A percentile compares a stretch with the other conserved stretches of the same genome.
Evolutionary conservation across 2,113 vertebrate genomes (phyloP).

Genomic region (Capreolus pygargus): DNA sequence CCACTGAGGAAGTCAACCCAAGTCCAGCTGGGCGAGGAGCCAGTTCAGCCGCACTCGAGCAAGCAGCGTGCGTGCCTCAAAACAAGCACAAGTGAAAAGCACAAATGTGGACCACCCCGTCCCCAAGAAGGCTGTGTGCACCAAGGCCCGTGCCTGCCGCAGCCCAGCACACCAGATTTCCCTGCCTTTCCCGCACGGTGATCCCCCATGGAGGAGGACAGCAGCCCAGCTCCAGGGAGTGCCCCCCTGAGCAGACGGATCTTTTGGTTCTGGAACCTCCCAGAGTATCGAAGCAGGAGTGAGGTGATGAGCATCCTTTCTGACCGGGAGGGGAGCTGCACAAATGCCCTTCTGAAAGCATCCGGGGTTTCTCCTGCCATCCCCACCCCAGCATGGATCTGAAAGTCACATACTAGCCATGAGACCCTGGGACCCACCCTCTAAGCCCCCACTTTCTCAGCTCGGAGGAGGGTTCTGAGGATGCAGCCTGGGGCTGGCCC

Average conservation of each 20-base stretch:
- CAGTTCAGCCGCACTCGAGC: not conserved
- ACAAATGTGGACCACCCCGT: not conserved
- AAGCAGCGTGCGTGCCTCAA: not conserved
- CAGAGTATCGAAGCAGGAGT: not conserved
- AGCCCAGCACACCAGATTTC: not conserved
- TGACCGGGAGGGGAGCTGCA: too few species aligned
- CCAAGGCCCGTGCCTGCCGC: not conserved
- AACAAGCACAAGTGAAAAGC: not conserved
- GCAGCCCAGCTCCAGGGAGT: not conserved
- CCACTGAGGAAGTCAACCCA: slow-evolving; percentile 28
- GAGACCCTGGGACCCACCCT: not conserved
- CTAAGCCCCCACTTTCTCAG: not conserved
- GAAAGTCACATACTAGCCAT: not conserved
- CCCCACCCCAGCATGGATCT: not conserved
- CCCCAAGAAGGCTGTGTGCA: not conserved
- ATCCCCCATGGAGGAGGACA: not conserved
- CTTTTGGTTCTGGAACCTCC: not conserved
- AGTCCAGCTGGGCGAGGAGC: not conserved
- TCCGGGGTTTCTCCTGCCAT: not conserved
- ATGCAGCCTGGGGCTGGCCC: rapidly evolving
- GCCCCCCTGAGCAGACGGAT: not conserved
- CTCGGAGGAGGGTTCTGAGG: rapidly evolving
- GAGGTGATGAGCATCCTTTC: not conserved
- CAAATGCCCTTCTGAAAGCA: not conserved
- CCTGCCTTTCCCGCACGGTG: not conserved